Conservation (phyloP, 2,113 vertebrate species). For the Coturnix japonica region DNA sequence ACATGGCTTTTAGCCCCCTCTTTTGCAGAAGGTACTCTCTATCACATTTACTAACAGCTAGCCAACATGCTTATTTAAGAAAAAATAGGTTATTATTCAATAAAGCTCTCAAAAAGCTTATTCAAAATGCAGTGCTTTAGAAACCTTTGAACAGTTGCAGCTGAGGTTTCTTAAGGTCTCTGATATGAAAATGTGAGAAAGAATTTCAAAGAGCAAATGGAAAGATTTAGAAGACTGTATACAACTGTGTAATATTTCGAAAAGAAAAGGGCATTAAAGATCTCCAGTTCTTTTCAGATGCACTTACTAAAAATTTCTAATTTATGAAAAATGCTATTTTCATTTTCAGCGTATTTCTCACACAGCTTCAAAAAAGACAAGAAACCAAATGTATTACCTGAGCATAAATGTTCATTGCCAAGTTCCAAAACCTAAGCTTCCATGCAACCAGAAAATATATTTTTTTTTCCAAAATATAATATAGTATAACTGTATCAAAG, state of each 20-base stretch:
- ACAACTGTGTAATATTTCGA: background rate
- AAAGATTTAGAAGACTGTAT: background rate
- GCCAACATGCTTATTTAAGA: background rate
- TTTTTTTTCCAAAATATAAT: background rate
- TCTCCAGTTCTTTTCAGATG: background rate
- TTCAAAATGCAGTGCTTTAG: background rate
- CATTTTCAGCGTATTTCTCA: background rate
- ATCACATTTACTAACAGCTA: background rate
- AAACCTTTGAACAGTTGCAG: background rate
- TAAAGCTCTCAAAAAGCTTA: background rate
- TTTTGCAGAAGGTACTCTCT: background rate
- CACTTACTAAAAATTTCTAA: background rate
- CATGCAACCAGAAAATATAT: background rate
- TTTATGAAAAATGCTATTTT: background rate
- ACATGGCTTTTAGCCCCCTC: background rate
- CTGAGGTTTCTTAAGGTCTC: background rate
- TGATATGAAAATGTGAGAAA: background rate
- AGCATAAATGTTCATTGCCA: background rate
- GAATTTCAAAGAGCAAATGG: background rate
- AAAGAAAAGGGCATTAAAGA: background rate
- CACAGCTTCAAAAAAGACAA: background rate
- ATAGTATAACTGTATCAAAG: background rate
- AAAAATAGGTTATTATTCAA: background rate
- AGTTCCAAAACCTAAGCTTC: background rate
- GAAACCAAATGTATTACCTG: conserved; percentile 7